Conservation (phyloP, 1,140 invertebrate genomes). For the Coelopa frigida region DNA sequence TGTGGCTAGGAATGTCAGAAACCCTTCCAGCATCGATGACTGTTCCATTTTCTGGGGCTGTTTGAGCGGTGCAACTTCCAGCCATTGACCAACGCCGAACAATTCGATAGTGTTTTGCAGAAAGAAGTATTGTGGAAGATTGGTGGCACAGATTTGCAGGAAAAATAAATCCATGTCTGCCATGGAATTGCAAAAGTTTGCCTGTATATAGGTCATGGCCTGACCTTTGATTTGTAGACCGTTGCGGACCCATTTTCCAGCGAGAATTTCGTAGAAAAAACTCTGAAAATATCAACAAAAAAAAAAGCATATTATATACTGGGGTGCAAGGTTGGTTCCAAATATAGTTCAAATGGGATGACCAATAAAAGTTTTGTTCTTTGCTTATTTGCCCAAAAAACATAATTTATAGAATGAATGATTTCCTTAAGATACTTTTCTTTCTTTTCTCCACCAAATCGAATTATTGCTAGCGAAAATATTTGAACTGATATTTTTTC, state of each 20-base stretch:
- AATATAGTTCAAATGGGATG: not conserved
- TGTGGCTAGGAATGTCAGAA: conserved; percentile 82
- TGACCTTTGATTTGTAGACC: conserved; percentile 96
- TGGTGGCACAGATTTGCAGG: conserved; percentile 84
- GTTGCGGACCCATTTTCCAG: conserved; percentile 92
- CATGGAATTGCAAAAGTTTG: conserved; percentile 98
- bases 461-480: no score
- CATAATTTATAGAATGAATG: no score
- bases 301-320: no score
- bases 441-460: no score
- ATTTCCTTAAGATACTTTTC: no score
- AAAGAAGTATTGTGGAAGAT: conserved; percentile 78
- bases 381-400: no score
- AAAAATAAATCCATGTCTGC: conserved; percentile 94
- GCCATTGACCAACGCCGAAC: conserved; percentile 77
- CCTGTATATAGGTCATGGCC: conserved; percentile 98
- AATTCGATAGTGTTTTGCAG: conserved; percentile 81
- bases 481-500: no score
- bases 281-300: conserved; percentile 56
- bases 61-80: conserved; percentile 66
- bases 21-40: conserved; percentile 87
- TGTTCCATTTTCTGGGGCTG: conserved; percentile 66
- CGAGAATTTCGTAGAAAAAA: conserved; percentile 89
- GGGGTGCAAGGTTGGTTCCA: not conserved
- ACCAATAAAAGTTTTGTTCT: no score